phyloP scores from a whole-genome alignment of 2,888 invertebrate species.

The Oegoconia quadripuncta region DNA sequence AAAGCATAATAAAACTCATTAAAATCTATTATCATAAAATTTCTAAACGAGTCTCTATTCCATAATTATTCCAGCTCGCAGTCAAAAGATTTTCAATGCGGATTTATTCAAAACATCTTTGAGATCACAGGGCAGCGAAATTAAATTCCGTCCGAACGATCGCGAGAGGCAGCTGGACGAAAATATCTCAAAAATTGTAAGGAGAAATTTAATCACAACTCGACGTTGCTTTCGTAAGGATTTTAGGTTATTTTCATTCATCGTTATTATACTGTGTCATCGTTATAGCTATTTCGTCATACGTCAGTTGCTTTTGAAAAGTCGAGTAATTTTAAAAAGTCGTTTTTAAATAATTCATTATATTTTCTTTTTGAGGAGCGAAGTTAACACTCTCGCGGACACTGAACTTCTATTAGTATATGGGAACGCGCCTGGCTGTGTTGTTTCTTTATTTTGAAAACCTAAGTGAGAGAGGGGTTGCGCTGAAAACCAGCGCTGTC shows the following conservation, averaged over 20 bases:
- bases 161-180: slow-evolving; percentile 6
- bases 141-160: slow-evolving; percentile 31
- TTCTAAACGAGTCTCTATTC: neutral
- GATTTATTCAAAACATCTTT: slow-evolving; percentile 28
- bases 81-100: slow-evolving; percentile 12
- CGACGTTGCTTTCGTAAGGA: slow-evolving; percentile 15
- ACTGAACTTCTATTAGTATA: too few relatives aligned
- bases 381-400: too few relatives aligned
- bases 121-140: slow-evolving; percentile 30
- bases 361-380: too few relatives aligned
- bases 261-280: neutral
- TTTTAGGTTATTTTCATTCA: slow-evolving; percentile 7
- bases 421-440: too few relatives aligned
- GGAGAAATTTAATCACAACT: slow-evolving; percentile 29
- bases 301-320: neutral
- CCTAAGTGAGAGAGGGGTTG: too few relatives aligned
- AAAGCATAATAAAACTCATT: too few relatives aligned
- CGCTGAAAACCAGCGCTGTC: too few relatives aligned
- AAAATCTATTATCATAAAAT: too few relatives aligned
- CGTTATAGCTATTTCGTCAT: neutral
- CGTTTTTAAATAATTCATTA: too few relatives aligned
- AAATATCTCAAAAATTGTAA: slow-evolving; percentile 5
- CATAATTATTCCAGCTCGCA: slow-evolving; percentile 19
- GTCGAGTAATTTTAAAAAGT: too few relatives aligned
- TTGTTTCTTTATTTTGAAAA: too few relatives aligned